Evolutionary conservation across 2,113 vertebrate genomes (phyloP).

Genomic region (Hirundichthys speculiger): DNA sequence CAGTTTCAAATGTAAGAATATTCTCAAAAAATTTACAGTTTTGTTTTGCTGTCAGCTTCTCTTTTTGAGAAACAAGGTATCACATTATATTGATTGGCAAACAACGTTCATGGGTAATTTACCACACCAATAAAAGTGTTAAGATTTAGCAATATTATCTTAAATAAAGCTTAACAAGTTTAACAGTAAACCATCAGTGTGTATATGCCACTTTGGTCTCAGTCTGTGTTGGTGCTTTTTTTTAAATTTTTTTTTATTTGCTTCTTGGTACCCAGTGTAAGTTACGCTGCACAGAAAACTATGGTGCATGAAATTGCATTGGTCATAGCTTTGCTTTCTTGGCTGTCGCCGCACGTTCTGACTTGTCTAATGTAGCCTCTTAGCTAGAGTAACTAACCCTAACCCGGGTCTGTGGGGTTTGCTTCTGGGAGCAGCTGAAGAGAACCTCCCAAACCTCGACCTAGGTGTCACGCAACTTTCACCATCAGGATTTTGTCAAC

Average conservation of each 20-base stretch:
- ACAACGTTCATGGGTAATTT: too few species aligned
- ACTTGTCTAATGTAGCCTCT: conserved; percentile 66
- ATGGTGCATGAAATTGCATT: conserved; percentile 72
- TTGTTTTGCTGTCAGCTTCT: too few species aligned
- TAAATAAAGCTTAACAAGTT: conserved; percentile 67
- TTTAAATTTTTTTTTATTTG: conserved; percentile 27
- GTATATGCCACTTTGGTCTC: conserved; percentile 21
- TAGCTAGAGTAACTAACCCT: conserved; percentile 51
- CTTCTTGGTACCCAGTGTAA: conserved; percentile 44
- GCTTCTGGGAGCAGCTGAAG: conserved; percentile 12
- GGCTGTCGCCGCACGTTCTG: conserved; percentile 48
- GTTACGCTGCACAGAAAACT: conserved; percentile 50
- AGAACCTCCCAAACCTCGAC: neutral
- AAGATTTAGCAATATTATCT: conserved; percentile 68
- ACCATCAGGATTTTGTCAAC: too few species aligned
- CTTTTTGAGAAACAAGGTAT: too few species aligned
- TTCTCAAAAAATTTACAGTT: too few species aligned
- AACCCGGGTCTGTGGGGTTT: conserved; percentile 28
- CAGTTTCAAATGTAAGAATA: too few species aligned
- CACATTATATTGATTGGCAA: too few species aligned
- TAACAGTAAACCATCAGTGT: conserved; percentile 50
- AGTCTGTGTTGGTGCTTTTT: conserved; percentile 24
- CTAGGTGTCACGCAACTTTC: neutral
- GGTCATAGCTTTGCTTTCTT: conserved; percentile 60
- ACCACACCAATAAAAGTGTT: conserved; percentile 75